phyloP scores from a whole-genome alignment of 2,797 vertebrate genomes.

The Rhinichthys osculus region DNA sequence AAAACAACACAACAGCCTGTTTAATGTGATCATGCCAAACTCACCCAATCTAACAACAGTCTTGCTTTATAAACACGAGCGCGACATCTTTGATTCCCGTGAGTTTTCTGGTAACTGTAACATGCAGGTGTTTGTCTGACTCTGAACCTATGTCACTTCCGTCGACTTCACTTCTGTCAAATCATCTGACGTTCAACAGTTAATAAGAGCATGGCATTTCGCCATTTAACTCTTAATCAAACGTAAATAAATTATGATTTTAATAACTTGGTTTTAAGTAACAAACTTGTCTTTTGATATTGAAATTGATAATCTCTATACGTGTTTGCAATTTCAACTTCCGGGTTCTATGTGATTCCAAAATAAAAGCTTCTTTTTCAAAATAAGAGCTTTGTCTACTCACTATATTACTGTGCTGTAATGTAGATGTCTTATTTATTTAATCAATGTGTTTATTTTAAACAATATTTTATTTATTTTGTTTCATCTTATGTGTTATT shows the following conservation, averaged over 20 bases:
- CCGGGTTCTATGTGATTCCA: not conserved
- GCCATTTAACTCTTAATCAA: not conserved
- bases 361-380: not conserved
- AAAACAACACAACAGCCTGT: not conserved
- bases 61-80: not conserved
- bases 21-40: not conserved
- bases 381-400: not conserved
- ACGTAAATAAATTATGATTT: not conserved
- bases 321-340: not conserved
- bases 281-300: not conserved
- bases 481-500: not conserved
- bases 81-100: not conserved
- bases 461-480: not conserved
- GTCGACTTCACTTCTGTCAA: constrained; percentile 7
- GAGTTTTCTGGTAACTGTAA: not conserved
- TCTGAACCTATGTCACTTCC: constrained; percentile 10
- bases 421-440: not conserved
- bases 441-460: not conserved
- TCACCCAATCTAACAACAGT: not conserved
- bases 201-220: not conserved
- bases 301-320: not conserved
- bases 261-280: not conserved
- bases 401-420: not conserved
- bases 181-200: not conserved
- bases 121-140: not conserved